Percentiles rank a stretch among this genome's conserved stretches.
These are phyloP conservation scores for Drosophila mauritiana DNA, from an alignment of 1,140 invertebrate genomes.

Conservation along the genomic window DNA sequence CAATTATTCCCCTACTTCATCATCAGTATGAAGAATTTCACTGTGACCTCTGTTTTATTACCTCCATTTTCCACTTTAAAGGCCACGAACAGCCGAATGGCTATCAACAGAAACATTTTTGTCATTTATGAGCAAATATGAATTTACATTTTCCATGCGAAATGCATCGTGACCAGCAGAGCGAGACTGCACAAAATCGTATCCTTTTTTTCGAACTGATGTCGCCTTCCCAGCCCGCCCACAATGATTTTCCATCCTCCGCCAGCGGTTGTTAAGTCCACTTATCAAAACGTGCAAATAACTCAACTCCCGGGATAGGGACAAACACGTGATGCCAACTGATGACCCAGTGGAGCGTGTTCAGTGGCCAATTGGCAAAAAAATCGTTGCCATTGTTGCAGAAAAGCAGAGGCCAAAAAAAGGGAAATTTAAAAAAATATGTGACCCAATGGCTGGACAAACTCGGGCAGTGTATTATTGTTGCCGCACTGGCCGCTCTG, in stretches of 20 bases:
- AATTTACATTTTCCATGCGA: conserved; percentile 36
- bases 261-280: conserved; percentile 68
- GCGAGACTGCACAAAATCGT: conserved; percentile 21
- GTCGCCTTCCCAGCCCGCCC: conserved; percentile 8
- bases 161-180: conserved; percentile 22
- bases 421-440: conserved; percentile 11
- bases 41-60: conserved; percentile 8
- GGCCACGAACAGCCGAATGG: conserved; percentile 9
- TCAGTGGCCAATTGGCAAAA: conserved; percentile 59
- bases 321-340: conserved; percentile 46
- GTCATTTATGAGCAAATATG: conserved; percentile 43
- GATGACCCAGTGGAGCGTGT: conserved; percentile 64
- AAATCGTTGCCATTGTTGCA: conserved; percentile 47
- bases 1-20: conserved; percentile 9
- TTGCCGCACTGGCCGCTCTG: conserved; percentile 58
- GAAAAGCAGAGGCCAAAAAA: neutral
- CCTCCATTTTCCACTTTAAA: conserved; percentile 9
- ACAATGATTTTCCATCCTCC: conserved; percentile 1
- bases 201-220: conserved; percentile 24
- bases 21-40: neutral
- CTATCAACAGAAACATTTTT: conserved; percentile 50
- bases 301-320: conserved; percentile 63
- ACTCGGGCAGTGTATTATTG: conserved; percentile 64
- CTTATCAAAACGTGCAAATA: conserved; percentile 82
- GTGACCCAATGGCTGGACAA: conserved; percentile 37